phyloP scores from a whole-genome alignment of 1,140 invertebrate genomes.

The Magallana ariakensis region DNA sequence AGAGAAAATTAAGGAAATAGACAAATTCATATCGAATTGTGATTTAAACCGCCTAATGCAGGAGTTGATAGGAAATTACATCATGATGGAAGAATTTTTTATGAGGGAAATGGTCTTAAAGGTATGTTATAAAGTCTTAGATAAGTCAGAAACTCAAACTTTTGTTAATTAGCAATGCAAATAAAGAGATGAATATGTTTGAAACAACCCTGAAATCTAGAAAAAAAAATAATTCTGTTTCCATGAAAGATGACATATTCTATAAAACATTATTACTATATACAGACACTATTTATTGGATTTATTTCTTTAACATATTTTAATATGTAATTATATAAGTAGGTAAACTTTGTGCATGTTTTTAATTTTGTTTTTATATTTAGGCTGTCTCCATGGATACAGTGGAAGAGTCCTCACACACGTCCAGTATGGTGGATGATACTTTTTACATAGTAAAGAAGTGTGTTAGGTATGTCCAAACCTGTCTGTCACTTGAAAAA shows the following conservation, averaged over 20 bases:
- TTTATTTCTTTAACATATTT: not conserved
- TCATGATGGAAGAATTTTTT: constrained; percentile 96
- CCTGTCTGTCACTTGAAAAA: too few species aligned
- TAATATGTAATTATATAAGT: not conserved
- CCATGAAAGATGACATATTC: too few species aligned
- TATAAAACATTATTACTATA: too few species aligned
- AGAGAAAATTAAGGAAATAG: constrained; percentile 77
- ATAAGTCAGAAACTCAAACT: not conserved
- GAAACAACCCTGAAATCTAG: too few species aligned
- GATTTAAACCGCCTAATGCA: constrained; percentile 92
- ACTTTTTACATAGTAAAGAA: constrained; percentile 99
- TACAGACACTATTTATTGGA: too few species aligned
- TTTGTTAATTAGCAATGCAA: too few species aligned
- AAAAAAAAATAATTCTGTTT: too few species aligned
- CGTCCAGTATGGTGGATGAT: constrained; percentile 97
- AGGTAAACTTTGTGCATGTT: not conserved
- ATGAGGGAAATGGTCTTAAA: constrained; percentile 97
- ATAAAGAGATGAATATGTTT: too few species aligned
- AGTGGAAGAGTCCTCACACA: constrained; percentile 85
- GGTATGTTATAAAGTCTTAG: constrained; percentile 65
- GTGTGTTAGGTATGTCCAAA: constrained; percentile 87
- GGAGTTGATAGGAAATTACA: constrained; percentile 93
- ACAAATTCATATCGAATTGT: constrained; percentile 87
- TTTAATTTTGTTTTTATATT: constrained; percentile 38
- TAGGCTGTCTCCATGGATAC: constrained; percentile 92